These are phyloP conservation scores for Neotoma lepida DNA, from an alignment of 2,113 vertebrate genomes.

Conservation along the genomic window DNA sequence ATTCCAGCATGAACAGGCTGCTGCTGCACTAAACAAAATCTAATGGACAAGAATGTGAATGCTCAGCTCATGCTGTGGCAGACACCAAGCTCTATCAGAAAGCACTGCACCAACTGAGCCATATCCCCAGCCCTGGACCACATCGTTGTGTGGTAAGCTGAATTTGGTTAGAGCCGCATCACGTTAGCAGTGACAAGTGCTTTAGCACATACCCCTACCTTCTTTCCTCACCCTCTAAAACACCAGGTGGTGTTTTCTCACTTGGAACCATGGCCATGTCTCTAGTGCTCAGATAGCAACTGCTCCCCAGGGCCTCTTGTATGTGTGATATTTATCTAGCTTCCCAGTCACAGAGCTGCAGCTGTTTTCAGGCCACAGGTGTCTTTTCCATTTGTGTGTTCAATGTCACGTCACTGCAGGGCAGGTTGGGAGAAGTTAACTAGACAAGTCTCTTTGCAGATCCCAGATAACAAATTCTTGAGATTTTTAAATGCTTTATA, in stretches of 20 bases:
- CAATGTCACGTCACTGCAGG: not conserved
- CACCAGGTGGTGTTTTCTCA: not conserved
- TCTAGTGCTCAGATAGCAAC: not conserved
- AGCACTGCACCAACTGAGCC: not conserved
- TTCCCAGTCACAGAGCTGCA: not conserved
- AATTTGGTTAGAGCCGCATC: not conserved
- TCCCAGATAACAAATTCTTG: constrained; percentile 31
- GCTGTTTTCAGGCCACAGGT: not conserved
- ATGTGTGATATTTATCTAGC: not conserved
- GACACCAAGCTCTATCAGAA: not conserved
- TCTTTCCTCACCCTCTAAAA: not conserved
- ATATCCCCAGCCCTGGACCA: not conserved
- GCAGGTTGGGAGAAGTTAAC: not conserved
- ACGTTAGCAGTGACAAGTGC: not conserved
- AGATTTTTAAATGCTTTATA: not conserved
- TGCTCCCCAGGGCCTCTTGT: not conserved
- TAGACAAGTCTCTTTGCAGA: not conserved
- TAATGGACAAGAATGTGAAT: not conserved
- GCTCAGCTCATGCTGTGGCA: not conserved
- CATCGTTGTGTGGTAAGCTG: not conserved
- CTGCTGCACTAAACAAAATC: not conserved
- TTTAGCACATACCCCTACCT: not conserved
- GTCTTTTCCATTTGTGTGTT: constrained; percentile 13
- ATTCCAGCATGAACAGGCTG: not conserved
- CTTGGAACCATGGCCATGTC: not conserved